These are phyloP conservation scores for Pachliopta kotzebuea DNA, from an alignment of 2,888 invertebrate species.

Conservation along the genomic window DNA sequence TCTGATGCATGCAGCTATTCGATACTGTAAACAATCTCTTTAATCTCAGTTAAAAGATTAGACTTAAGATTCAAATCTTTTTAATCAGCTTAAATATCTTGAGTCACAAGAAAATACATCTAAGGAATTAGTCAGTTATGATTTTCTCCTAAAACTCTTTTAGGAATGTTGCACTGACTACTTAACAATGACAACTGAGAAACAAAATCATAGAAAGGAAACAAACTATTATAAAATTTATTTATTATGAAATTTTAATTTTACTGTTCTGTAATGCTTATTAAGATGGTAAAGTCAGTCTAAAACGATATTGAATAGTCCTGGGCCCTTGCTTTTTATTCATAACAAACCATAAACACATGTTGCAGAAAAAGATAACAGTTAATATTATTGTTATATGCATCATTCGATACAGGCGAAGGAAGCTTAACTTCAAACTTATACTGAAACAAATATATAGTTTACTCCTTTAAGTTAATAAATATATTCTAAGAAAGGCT, in stretches of 20 bases:
- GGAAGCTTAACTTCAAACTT: slow-evolving; percentile 64
- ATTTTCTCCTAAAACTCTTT: too few species aligned
- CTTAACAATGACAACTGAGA: neutral
- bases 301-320: slow-evolving; percentile 56
- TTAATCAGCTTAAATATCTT: too few species aligned
- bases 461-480: neutral
- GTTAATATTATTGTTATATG: slow-evolving; percentile 70
- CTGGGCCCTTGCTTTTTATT: slow-evolving; percentile 59
- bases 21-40: too few species aligned
- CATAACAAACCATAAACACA: slow-evolving; percentile 70
- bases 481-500: neutral
- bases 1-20: too few species aligned
- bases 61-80: too few species aligned
- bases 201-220: neutral
- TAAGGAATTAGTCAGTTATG: too few species aligned
- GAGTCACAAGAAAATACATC: too few species aligned
- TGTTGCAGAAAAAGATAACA: slow-evolving; percentile 69
- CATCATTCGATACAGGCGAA: slow-evolving; percentile 62
- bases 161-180: neutral
- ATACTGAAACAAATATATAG: slow-evolving; percentile 51
- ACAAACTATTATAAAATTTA: slow-evolving; percentile 22
- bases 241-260: slow-evolving; percentile 8
- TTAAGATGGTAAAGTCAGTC: slow-evolving; percentile 47
- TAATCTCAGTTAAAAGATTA: too few species aligned
- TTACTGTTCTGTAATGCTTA: slow-evolving; percentile 7